These are phyloP conservation scores for Noctua comes DNA, from an alignment of 2,888 invertebrate species.

Conservation along the genomic window DNA sequence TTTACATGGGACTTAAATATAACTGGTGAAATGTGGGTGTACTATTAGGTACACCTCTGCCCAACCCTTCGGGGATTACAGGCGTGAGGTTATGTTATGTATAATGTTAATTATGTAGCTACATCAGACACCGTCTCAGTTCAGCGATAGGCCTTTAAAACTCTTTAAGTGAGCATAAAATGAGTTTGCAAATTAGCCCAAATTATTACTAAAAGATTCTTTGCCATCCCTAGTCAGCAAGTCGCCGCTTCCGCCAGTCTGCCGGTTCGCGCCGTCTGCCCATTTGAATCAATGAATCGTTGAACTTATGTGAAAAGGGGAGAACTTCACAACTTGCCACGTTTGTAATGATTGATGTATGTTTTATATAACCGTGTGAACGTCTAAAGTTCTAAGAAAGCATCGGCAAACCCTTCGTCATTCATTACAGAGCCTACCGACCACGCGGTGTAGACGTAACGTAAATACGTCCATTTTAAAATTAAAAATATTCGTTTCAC, in stretches of 20 bases:
- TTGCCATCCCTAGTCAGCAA: slow-evolving; percentile 39
- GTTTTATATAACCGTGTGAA: slow-evolving; percentile 4
- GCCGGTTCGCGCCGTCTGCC: slow-evolving; percentile 48
- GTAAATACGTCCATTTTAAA: too few relatives aligned
- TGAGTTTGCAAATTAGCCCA: background rate
- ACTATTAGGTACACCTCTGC: too few relatives aligned
- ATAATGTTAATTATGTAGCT: background rate
- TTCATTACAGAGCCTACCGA: background rate
- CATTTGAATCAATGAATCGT: slow-evolving; percentile 69
- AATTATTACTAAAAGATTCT: background rate
- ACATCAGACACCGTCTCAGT: background rate
- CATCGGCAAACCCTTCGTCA: background rate
- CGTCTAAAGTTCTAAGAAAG: background rate
- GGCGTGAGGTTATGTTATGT: too few relatives aligned
- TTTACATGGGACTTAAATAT: too few relatives aligned
- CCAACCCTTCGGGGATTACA: too few relatives aligned
- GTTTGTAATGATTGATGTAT: slow-evolving; percentile 22
- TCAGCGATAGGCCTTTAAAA: background rate
- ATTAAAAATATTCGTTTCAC: too few relatives aligned
- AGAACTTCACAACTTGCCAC: slow-evolving; percentile 21
- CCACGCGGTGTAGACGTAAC: too few relatives aligned
- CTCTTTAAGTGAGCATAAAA: background rate
- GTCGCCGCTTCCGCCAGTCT: slow-evolving; percentile 51
- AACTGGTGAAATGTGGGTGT: too few relatives aligned
- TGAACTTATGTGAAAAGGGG: slow-evolving; percentile 57